phyloP scores from a whole-genome alignment of 2,888 invertebrate genomes.

The Epiblema foenella region DNA sequence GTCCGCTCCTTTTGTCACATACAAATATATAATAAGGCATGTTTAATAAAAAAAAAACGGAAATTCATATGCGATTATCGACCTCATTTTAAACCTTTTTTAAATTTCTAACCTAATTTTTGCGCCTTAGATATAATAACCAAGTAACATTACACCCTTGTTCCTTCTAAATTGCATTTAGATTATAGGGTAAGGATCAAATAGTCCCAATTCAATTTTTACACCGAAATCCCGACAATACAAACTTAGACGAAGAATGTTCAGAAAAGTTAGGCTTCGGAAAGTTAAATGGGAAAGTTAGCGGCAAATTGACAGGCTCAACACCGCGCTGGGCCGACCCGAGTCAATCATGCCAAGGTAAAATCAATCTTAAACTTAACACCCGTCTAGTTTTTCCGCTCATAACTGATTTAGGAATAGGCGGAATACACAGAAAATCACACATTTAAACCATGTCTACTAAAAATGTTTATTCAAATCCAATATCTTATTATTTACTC shows the following conservation, averaged over 20 bases:
- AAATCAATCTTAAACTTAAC: too few relatives aligned
- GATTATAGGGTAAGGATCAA: conserved; percentile 53
- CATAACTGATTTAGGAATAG: too few relatives aligned
- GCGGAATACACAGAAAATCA: too few relatives aligned
- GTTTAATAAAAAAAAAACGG: neutral
- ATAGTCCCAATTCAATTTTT: conserved; percentile 64
- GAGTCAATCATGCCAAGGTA: conserved; percentile 60
- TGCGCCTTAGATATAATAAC: neutral
- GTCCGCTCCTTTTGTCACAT: too few relatives aligned
- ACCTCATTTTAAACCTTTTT: neutral
- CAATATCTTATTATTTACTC: too few relatives aligned
- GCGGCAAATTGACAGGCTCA: conserved; percentile 76
- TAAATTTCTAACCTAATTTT: neutral
- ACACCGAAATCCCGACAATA: conserved; percentile 58
- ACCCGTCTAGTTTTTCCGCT: too few relatives aligned
- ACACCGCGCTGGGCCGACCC: conserved; percentile 56
- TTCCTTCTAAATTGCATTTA: conserved; percentile 31
- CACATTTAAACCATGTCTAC: too few relatives aligned
- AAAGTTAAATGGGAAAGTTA: conserved; percentile 83
- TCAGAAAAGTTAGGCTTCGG: conserved; percentile 66
- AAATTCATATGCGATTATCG: neutral
- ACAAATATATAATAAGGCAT: too few relatives aligned
- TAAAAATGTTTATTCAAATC: too few relatives aligned
- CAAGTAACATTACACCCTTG: neutral
- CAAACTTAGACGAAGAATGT: conserved; percentile 71